These are phyloP conservation scores for Myopa tessellatipennis DNA, from an alignment of 2,888 invertebrate genomes.

Conservation along the genomic window DNA sequence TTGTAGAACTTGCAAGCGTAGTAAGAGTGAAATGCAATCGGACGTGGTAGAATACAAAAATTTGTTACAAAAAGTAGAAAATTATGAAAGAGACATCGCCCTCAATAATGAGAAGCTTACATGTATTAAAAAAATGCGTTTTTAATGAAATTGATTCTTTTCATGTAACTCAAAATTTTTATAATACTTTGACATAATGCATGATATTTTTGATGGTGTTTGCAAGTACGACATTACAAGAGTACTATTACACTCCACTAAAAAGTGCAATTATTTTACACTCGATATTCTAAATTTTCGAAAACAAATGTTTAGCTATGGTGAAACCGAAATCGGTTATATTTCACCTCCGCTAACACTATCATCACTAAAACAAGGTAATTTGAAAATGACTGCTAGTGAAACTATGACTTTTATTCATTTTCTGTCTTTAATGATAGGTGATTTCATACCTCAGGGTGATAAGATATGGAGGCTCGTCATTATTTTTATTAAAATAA, in stretches of 20 bases:
- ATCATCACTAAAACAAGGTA: constrained; percentile 33
- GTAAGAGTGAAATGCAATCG: constrained; percentile 18
- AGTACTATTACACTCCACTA: constrained; percentile 19
- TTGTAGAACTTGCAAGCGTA: constrained; percentile 22
- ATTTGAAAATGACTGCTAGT: constrained; percentile 42
- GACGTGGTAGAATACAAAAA: constrained; percentile 15
- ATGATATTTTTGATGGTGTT: constrained; percentile 21
- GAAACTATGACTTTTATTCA: constrained; percentile 41
- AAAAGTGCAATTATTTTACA: constrained; percentile 36
- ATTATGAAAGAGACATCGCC: constrained; percentile 9
- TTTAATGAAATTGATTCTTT: constrained; percentile 27
- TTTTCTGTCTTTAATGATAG: constrained; percentile 41
- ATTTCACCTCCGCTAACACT: constrained; percentile 39
- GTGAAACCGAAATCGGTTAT: constrained; percentile 40
- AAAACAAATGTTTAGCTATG: constrained; percentile 43
- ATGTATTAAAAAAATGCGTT: constrained; percentile 16
- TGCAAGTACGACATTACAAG: constrained; percentile 23
- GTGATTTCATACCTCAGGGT: constrained; percentile 37
- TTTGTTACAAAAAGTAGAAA: constrained; percentile 16
- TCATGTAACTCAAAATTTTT: constrained; percentile 24
- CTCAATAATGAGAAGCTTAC: constrained; percentile 28
- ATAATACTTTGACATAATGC: constrained; percentile 25
- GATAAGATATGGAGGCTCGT: constrained; percentile 37
- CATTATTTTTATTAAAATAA: constrained; percentile 33
- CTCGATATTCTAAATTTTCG: constrained; percentile 40